phyloP scores from a whole-genome alignment of 2,113 vertebrate genomes.

The Strigops habroptila region DNA sequence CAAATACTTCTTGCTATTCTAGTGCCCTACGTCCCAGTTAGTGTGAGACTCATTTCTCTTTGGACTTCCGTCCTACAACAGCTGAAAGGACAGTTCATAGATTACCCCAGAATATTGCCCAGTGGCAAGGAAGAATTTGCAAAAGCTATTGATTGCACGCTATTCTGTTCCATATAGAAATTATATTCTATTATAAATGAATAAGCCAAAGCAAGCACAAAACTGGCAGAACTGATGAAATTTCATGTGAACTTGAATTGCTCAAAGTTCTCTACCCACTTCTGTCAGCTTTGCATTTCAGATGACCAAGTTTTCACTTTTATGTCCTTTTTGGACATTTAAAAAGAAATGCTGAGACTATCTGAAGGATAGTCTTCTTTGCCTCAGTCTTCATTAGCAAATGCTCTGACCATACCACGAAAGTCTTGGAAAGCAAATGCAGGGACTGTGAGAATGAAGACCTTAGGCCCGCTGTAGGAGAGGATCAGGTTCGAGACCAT shows the following conservation, averaged over 20 bases:
- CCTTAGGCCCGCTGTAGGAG: too few relatives aligned
- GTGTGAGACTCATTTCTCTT: not conserved
- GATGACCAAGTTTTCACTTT: not conserved
- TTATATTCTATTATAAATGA: not conserved
- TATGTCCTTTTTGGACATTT: not conserved
- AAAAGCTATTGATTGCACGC: not conserved
- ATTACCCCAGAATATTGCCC: not conserved
- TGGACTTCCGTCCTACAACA: not conserved
- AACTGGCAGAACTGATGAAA: not conserved
- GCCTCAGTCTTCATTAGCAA: too few relatives aligned
- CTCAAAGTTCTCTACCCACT: not conserved
- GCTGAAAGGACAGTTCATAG: not conserved
- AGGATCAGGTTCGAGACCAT: too few relatives aligned
- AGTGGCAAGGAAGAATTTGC: not conserved
- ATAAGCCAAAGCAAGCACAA: not conserved
- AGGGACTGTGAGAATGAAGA: too few relatives aligned
- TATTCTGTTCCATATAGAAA: not conserved
- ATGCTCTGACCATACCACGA: too few relatives aligned
- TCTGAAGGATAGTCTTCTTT: too few relatives aligned
- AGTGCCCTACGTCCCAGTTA: not conserved
- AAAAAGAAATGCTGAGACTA: not conserved
- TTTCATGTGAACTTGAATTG: not conserved
- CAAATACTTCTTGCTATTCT: not conserved
- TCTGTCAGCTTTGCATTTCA: not conserved
- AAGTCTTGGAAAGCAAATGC: too few relatives aligned